phyloP scores from a whole-genome alignment of 2,113 vertebrate genomes.

The Turnix velox region DNA sequence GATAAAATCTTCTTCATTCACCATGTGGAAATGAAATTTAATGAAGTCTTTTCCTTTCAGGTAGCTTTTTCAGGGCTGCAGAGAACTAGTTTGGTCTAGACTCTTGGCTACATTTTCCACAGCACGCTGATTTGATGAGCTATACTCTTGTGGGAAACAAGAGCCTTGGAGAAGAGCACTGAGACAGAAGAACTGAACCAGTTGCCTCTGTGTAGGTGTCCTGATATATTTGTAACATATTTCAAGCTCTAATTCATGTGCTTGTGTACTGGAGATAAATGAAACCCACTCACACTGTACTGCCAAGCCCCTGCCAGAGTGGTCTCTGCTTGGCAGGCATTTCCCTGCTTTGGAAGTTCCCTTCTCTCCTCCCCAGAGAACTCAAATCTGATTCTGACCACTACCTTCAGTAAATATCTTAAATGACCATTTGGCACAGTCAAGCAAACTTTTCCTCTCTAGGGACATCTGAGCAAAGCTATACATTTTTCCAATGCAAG shows the following conservation, averaged over 20 bases:
- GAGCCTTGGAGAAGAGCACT: not conserved
- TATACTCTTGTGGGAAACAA: not conserved
- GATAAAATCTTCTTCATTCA: not conserved
- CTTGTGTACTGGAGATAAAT: not conserved
- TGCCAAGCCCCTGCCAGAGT: not conserved
- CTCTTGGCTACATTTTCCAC: not conserved
- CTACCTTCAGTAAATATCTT: not conserved
- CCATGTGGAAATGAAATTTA: not conserved
- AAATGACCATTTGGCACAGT: not conserved
- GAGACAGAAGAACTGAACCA: not conserved
- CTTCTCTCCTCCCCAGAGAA: not conserved
- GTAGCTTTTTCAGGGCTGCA: not conserved
- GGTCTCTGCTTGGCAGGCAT: not conserved
- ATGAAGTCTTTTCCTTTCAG: not conserved
- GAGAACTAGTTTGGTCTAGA: not conserved
- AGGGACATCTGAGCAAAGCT: not conserved
- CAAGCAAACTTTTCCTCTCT: not conserved
- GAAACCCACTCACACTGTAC: not conserved
- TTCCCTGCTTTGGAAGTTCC: not conserved
- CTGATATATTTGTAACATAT: not conserved
- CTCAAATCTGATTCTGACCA: not conserved
- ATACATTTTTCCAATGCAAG: not conserved
- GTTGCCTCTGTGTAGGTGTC: not conserved
- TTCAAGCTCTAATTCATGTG: not conserved
- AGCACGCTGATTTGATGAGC: not conserved